Evolutionary conservation across 1,140 invertebrate species (phyloP).

Genomic region (Papilio xuthus): DNA sequence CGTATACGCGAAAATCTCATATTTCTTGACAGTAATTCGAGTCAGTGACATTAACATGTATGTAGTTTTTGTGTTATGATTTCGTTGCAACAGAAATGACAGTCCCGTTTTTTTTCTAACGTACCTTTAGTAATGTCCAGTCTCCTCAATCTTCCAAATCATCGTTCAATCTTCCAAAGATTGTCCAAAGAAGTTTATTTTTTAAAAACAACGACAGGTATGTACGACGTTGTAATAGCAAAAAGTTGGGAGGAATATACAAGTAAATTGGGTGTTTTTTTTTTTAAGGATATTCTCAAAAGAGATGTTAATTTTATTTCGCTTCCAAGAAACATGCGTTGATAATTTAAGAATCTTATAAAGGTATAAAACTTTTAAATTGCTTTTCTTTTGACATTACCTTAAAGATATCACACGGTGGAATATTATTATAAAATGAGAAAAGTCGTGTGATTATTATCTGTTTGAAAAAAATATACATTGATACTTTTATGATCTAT

Average conservation of each 20-base stretch:
- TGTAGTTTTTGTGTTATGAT: background rate
- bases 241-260: background rate
- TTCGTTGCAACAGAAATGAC: background rate
- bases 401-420: background rate
- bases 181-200: background rate
- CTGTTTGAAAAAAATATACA: background rate
- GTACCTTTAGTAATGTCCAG: too few species aligned
- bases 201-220: background rate
- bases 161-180: too few species aligned
- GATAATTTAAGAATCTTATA: conserved; percentile 12
- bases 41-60: background rate
- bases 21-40: background rate
- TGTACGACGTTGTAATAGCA: background rate
- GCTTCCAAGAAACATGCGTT: conserved; percentile 2
- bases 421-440: background rate
- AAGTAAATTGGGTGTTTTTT: background rate
- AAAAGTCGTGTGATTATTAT: background rate
- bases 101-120: background rate
- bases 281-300: background rate
- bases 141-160: too few species aligned
- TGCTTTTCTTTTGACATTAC: background rate
- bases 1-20: background rate
- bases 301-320: background rate
- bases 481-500: background rate
- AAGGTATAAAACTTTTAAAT: conserved; percentile 24